A percentile compares a stretch with the other conserved stretches of the same genome.
Conservation (phyloP, 30 jellyfish, hydroid and myxozoan genomes). For the Aurelia sp. region DNA sequence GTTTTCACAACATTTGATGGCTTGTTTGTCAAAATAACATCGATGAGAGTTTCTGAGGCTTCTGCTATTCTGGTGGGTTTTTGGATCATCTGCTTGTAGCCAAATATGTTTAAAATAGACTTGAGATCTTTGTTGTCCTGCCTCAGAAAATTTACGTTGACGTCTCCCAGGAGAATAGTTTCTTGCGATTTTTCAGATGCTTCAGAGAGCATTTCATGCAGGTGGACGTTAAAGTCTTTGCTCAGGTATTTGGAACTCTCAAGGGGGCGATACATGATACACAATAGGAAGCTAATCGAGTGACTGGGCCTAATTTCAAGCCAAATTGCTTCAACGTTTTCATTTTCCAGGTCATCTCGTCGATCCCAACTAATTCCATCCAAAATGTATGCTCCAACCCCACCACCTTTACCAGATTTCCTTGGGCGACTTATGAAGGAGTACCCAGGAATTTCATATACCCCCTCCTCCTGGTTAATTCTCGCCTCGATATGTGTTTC, state of each 20-base stretch:
- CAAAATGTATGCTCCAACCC: too few relatives aligned
- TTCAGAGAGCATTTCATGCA: constrained; percentile 37
- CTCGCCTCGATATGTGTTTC: too few relatives aligned
- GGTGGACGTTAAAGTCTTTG: constrained; percentile 61
- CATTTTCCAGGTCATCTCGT: too few relatives aligned
- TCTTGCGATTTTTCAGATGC: constrained; percentile 52
- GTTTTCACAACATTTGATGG: constrained; percentile 38
- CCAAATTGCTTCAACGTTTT: constrained; percentile 12
- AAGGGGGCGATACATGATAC: constrained; percentile 73
- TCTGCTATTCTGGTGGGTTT: constrained; percentile 70
- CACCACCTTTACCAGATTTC: too few relatives aligned
- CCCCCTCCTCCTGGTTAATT: too few relatives aligned
- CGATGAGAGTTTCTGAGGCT: constrained; percentile 67
- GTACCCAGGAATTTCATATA: too few relatives aligned
- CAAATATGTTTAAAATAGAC: constrained; percentile 33
- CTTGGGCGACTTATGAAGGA: too few relatives aligned
- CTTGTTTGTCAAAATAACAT: constrained; percentile 52
- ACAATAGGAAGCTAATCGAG: constrained; percentile 56
- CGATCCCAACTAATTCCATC: too few relatives aligned
- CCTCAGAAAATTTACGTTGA: constrained; percentile 62
- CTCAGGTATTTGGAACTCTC: constrained; percentile 59
- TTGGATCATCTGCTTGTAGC: constrained; percentile 56
- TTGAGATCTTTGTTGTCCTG: constrained; percentile 66
- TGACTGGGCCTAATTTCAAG: constrained; percentile 59
- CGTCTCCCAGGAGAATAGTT: constrained; percentile 72